Base-by-base conservation (phyloP, 2,888 invertebrate genomes). In the Cephus pygmeus region DNA sequence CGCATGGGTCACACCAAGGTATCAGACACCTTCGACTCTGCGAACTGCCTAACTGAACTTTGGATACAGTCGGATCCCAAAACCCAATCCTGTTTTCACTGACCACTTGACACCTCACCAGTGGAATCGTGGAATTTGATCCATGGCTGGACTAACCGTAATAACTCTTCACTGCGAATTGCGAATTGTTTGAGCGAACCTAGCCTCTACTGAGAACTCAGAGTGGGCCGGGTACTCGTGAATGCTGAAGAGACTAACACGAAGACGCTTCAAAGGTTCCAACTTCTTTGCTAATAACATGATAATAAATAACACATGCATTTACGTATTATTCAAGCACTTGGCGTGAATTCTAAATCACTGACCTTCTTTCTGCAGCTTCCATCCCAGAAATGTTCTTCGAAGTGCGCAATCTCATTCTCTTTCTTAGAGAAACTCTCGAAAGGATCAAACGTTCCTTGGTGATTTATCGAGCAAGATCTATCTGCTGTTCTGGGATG, bases 1-100 rank as follows among this genome's bases (percentile, higher is more conserved):
- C 96, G 98, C 91, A 93, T 98, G 92, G 99, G 99, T 93, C 95
- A 95, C 93, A 98, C 98, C 88, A 99, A 99, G 97, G 98, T 98
- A 96, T 93, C 92, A 82, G 89, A 87, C 85, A 83, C 85, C 88
- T 86, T 83, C 84, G 88, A 84, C 81, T 79, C 56, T 23, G 56
- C 23, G 23, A 56, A 23, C 6, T 9, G 23, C 56, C 56, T 23
- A 56, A 56, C 56, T 23, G 56, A 23, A 56, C 56, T 23, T 56
- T 23, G 56, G 15, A 56, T 56, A 56, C 9, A 56, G 23, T 23
- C 56, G 56, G 56, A 56, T 56, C 56, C 23, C 56, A 56, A 56
- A 56, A 23, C 15, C 23, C 23, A 15, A 15, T 56, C 56, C 56
- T 56, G 6, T 23, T 9, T 23, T 56, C 1, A 9, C 56, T 56